Base-by-base conservation (phyloP, 2,113 vertebrate species). In the Hylia prasina region DNA sequence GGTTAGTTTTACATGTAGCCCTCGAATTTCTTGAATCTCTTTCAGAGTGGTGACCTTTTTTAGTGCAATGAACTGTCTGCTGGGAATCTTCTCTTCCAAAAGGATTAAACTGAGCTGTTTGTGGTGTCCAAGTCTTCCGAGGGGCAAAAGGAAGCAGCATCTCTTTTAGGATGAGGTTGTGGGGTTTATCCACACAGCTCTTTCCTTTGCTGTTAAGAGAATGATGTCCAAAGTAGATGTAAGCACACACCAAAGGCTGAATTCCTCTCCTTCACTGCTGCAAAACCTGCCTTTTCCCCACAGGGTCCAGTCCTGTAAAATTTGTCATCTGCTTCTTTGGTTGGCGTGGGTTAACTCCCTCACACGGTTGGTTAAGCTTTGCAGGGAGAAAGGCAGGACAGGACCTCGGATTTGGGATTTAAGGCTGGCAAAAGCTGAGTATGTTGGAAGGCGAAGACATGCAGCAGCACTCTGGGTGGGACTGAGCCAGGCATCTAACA, bases 401-500 rank as follows among this genome's bases (percentile, higher is more conserved):
- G 89, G 94, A 91, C 68, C 82, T 90, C 76, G 6, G 45, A 78
- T 60, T 96, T 96, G 28, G 7, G 61, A 57, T 60, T 96, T 75
- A 77, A 93, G 92, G 87, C 95, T 96, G 94, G 88, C 94, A 90
- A 86, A 95, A 92, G n/a, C 86, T 71, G 80, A 78, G 42, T 37
- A 6, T 90, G 88, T 96, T 97, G 97, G 92, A 97, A 97, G 91
- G 84, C 40, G 2, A 95, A 96, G 93, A 76, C 90, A 92, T 81
- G 95, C 60, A 15, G 95, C 57, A 18, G 89, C 95, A 91, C 82
- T 82, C 95, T 82, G 92, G 94, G 97, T 98, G 98, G 96, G 96
- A 96, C 87, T 64, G 87, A 97, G 95, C 96, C 97, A 97, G 96
- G 91, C 97, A 96, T 90, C 92, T 94, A 92, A 87, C 39, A 35